Percentiles rank a stretch among this genome's conserved stretches.
These are phyloP conservation scores for Pseudorhombus dupliciocellatus DNA, from an alignment of 2,113 vertebrate genomes.

Conservation along the genomic window DNA sequence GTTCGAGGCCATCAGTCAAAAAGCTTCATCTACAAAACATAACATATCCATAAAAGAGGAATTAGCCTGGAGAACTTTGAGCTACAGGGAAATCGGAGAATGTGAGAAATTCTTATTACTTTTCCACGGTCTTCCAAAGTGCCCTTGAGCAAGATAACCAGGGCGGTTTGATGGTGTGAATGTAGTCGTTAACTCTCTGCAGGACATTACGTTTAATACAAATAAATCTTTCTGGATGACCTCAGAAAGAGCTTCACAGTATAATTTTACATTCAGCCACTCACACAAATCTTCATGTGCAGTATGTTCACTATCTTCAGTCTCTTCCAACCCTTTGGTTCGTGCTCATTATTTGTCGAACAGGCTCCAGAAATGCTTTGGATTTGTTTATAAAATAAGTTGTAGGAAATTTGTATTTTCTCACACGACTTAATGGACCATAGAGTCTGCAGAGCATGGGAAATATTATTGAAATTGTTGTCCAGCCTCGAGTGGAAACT, in stretches of 20 bases:
- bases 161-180: not conserved
- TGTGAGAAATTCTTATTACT: not conserved
- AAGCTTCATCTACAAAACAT: not conserved
- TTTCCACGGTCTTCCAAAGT: not conserved
- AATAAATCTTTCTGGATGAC: too few species aligned
- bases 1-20: not conserved
- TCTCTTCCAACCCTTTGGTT: too few species aligned
- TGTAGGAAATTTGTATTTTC: not conserved
- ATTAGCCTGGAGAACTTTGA: not conserved
- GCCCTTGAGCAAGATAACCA: not conserved
- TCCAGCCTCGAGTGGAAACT: not conserved
- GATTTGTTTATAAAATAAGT: not conserved
- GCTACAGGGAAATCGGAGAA: not conserved
- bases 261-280: too few species aligned
- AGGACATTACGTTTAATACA: too few species aligned
- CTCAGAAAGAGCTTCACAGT: too few species aligned
- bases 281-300: too few species aligned
- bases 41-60: not conserved
- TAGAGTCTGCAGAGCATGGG: not conserved
- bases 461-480: not conserved
- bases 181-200: not conserved
- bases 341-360: too few species aligned
- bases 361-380: not conserved
- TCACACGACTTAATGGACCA: not conserved
- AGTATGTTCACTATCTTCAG: too few species aligned